Evolutionary conservation across 2,113 vertebrate species (phyloP).

Genomic region (Anser brachyrhynchus): DNA sequence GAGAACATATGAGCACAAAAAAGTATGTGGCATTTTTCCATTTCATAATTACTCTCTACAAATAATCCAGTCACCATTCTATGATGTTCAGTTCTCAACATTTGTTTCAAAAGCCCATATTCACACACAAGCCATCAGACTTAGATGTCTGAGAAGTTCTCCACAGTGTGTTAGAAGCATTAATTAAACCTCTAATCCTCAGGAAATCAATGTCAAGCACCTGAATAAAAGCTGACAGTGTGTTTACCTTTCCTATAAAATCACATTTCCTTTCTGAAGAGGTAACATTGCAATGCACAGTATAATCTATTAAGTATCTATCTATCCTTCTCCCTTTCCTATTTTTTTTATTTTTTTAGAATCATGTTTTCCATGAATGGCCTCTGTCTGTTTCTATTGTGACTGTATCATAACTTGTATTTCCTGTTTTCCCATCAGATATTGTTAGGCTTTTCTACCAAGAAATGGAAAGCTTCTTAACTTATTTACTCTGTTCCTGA

Average conservation of each 20-base stretch:
- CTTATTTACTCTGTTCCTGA: background rate
- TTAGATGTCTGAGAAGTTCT: background rate
- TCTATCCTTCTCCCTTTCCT: background rate
- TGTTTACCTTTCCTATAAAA: background rate
- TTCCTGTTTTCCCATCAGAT: background rate
- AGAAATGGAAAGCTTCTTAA: background rate
- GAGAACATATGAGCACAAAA: background rate
- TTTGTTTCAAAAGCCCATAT: background rate
- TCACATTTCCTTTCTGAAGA: background rate
- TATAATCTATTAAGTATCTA: background rate
- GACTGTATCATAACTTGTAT: background rate
- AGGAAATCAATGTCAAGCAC: background rate
- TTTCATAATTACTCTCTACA: conserved; percentile 20
- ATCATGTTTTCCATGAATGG: background rate
- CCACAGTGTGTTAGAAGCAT: background rate
- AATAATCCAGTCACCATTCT: conserved; percentile 27
- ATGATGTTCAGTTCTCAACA: background rate
- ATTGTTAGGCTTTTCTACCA: background rate
- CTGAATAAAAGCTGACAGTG: background rate
- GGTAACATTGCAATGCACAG: background rate
- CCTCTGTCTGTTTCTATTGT: background rate
- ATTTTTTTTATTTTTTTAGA: background rate
- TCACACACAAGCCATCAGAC: background rate
- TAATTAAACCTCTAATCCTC: conserved; percentile 10
- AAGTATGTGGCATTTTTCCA: background rate